Evolutionary conservation across 2,113 vertebrate genomes (phyloP), one percentile per base, ranked within the genome.

Genomic region (Mystacornis crossleyi): DNA sequence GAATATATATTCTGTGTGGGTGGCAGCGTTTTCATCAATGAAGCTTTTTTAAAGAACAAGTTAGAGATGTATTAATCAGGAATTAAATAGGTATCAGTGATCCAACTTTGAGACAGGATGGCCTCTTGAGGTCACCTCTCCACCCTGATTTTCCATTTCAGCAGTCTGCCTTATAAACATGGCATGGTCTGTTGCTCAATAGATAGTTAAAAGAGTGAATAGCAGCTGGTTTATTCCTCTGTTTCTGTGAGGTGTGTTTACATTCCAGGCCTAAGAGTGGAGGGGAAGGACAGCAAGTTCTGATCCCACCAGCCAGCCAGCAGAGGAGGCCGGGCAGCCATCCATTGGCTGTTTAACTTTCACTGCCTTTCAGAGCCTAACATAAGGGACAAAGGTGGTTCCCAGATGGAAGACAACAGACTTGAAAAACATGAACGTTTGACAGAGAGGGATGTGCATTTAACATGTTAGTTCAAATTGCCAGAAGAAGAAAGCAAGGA

Each of bases 171-270:
- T 86, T 86, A 90, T 94, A 96, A 94, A 82, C 85, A 93, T 67
- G 82, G 71, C 84, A 91, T 70, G 54, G 60, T 78, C 90, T 89
- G 48, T 92, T 96, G 85, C 80, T 94, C 85, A 90, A 81, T 67
- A 81, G 92, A 71, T 66, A 60, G 79, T 96, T 90, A 82, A 77
- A 91, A 72, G 71, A 92, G 50, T 73, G 85, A 94, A 74, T 61
- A 95, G 90, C 95, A 95, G 90, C 75, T 95, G 92, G 75, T 92
- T 94, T 92, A 95, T 95, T 88, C 88, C 79, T 90, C 90, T 95
- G 78, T 20, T 96, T 96, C 94, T 47, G 54, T 90, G 82, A 92
- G 88, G 75, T 94, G 86, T 95, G 88, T 96, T 96, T 97, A 95
- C 95, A 96, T 97, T 96, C 95, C 96, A 93, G 53, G 48, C 11